These are phyloP conservation scores for Pseudorhombus dupliciocellatus DNA, from an alignment of 2,113 vertebrate genomes.

Conservation along the genomic window DNA sequence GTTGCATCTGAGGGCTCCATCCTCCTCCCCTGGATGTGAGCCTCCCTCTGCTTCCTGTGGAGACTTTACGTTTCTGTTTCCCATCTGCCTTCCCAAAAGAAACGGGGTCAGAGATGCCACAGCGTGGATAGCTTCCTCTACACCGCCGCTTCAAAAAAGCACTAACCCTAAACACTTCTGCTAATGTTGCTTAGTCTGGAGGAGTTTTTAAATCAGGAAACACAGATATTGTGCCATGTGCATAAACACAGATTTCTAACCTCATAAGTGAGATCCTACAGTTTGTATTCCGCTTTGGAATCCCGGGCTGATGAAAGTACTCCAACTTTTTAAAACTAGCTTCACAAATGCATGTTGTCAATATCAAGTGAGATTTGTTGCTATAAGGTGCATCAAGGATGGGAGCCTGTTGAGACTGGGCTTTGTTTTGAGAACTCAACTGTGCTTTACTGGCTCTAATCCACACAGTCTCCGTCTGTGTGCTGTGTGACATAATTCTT, in stretches of 20 bases:
- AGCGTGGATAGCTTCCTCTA: conserved; percentile 53
- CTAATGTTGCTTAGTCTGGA: conserved; percentile 23
- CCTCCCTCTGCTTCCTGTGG: conserved; percentile 54
- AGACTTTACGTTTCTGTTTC: conserved; percentile 54
- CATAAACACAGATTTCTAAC: background rate
- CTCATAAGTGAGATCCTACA: background rate
- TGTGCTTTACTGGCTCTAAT: background rate
- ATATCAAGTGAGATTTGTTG: background rate
- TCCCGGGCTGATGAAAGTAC: background rate
- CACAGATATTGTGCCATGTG: conserved; percentile 1
- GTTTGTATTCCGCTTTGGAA: background rate
- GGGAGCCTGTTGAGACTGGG: background rate
- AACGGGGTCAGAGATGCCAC: conserved; percentile 54
- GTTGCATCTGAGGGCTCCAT: conserved; percentile 34
- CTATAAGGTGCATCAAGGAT: background rate
- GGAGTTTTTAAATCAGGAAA: conserved; percentile 1
- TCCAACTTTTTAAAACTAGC: background rate
- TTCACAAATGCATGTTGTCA: background rate
- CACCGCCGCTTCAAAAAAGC: conserved; percentile 31
- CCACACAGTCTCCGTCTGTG: background rate
- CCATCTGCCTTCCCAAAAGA: conserved; percentile 58
- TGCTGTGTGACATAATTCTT: background rate
- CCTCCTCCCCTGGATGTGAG: conserved; percentile 43
- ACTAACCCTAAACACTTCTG: conserved; percentile 32
- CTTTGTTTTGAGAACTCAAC: background rate